Evolutionary conservation across 2,113 vertebrate genomes (phyloP).

Genomic region (Amazona vittata): DNA sequence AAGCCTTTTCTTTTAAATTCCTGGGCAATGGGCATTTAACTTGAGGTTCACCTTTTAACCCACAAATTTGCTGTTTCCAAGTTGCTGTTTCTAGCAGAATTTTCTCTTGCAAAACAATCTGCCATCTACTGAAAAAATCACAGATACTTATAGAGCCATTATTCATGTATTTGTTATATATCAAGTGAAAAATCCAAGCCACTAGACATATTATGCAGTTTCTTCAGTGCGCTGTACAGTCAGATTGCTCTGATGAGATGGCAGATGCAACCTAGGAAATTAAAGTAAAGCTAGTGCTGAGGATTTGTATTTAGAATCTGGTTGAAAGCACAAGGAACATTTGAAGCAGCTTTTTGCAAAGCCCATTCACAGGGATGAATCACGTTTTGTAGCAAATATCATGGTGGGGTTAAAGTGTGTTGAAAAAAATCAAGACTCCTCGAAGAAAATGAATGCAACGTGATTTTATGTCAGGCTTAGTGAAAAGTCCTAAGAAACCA

Average conservation of each 20-base stretch:
- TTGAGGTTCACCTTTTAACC: background rate
- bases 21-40: background rate
- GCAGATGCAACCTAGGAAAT: slow-evolving; percentile 63
- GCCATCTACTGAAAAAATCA: slow-evolving; percentile 1
- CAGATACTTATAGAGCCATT: background rate
- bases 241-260: slow-evolving; percentile 27
- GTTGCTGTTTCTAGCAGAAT: background rate
- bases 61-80: background rate
- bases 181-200: slow-evolving; percentile 9
- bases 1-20: background rate
- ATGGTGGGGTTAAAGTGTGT: background rate
- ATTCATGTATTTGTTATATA: background rate
- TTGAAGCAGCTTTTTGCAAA: slow-evolving; percentile 36
- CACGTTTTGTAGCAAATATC: background rate
- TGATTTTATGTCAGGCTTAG: background rate
- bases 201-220: background rate
- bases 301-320: slow-evolving; percentile 42
- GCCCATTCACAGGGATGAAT: background rate
- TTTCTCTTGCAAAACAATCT: background rate
- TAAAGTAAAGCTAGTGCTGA: slow-evolving; percentile 50
- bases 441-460: background rate
- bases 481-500: background rate
- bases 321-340: slow-evolving; percentile 14
- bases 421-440: background rate
- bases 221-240: background rate